Evolutionary conservation across 2,888 invertebrate species (phyloP), one percentile per base, ranked within the genome.

Genomic region (Embidobia sp.): DNA sequence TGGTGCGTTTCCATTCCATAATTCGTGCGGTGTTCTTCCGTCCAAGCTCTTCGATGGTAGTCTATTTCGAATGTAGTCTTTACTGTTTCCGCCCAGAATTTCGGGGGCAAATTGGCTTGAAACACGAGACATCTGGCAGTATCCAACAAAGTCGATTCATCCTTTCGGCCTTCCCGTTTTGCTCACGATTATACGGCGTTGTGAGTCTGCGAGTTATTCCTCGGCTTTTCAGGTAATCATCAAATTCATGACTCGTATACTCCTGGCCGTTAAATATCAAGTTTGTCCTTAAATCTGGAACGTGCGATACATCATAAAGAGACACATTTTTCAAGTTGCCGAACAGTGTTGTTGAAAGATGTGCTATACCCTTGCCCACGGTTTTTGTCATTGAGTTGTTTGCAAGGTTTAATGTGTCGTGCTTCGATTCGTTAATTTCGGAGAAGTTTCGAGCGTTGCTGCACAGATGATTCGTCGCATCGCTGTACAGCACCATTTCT

Each of bases 261-360:
- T 51, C 42, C 0, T 40, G 16, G 15, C 63, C 63, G 11, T 64
- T 64, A 37, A n/a, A n/a, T n/a, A n/a, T n/a, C n/a, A n/a, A n/a
- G n/a, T n/a, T n/a, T 6, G 22, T 22, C 6, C 6, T 22, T 22
- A 22, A 3, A 4, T 22, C 22, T 22, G 22, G 22, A 22, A 4
- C 22, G 3, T 22, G n/a, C n/a, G n/a, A n/a, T n/a, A n/a, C n/a
- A n/a, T n/a, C n/a, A n/a, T n/a, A n/a, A n/a, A n/a, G n/a, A n/a
- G n/a, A n/a, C 22, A 22, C 22, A 3, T 6, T 22, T 3, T 3
- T 22, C 22, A 22, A 3, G 22, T 22, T 4, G 22, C 6, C 22
- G 3, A 16, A 16, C 40, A 22, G 22, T 22, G 3, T 22, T 3
- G 22, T 6, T 22, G 3, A 22, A 22, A n/a, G n/a, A n/a, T n/a